A percentile compares a stretch with the other conserved stretches of the same genome.
These are phyloP conservation scores for Varanus salvator DNA, from an alignment of 2,113 vertebrate species.

Conservation along the genomic window DNA sequence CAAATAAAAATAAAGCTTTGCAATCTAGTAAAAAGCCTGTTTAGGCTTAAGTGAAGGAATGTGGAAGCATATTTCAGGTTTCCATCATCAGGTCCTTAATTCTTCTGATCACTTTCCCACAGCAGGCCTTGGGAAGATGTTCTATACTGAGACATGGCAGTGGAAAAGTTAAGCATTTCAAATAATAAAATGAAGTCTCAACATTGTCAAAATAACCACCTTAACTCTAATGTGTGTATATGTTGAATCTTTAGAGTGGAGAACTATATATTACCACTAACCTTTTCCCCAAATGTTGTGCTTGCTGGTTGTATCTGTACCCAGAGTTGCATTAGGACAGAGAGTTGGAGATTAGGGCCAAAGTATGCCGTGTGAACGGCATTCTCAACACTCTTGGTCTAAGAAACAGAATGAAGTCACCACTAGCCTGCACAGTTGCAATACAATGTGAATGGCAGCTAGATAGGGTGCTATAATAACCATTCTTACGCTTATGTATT, in stretches of 20 bases:
- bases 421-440: constrained; percentile 44
- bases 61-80: not conserved
- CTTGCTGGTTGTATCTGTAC: not conserved
- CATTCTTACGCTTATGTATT: constrained; percentile 37
- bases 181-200: not conserved
- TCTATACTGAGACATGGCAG: not conserved
- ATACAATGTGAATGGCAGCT: constrained; percentile 30
- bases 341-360: not conserved
- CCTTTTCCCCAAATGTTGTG: not conserved
- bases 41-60: not conserved
- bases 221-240: too few relatives aligned
- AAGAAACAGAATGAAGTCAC: constrained; percentile 44
- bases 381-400: constrained; percentile 40
- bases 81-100: not conserved
- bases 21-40: not conserved
- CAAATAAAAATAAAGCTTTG: not conserved
- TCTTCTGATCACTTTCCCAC: not conserved
- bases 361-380: not conserved
- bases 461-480: not conserved
- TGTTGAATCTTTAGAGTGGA: not conserved
- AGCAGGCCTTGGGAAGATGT: not conserved
- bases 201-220: not conserved
- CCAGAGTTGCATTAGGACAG: not conserved
- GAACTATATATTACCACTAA: not conserved
- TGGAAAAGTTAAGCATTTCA: not conserved